These are phyloP conservation scores for Sardinella longiceps DNA, from an alignment of 2,797 vertebrate genomes.

Conservation along the genomic window DNA sequence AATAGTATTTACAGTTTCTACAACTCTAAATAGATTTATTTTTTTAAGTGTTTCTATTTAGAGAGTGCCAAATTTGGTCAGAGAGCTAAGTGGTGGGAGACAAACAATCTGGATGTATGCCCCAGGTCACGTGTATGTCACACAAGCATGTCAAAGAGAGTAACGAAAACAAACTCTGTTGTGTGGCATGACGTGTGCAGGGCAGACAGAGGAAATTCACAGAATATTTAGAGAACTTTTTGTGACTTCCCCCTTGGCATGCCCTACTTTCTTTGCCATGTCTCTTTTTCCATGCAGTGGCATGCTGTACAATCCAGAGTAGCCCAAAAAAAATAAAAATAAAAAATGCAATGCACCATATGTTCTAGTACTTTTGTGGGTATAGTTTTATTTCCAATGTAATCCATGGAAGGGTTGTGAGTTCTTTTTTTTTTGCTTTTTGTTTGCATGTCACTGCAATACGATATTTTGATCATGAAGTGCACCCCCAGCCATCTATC, in stretches of 20 bases:
- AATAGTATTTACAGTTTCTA: background rate
- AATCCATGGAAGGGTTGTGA: background rate
- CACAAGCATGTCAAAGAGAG: background rate
- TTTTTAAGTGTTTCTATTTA: background rate
- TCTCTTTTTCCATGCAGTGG: background rate
- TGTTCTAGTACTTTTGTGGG: background rate
- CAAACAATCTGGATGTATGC: background rate
- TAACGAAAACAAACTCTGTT: background rate
- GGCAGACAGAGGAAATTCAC: slow-evolving; percentile 39
- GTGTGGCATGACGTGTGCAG: slow-evolving; percentile 12
- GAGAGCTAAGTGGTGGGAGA: background rate
- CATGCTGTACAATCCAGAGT: background rate
- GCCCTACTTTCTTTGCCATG: background rate
- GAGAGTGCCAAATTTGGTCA: background rate
- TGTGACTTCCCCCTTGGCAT: background rate
- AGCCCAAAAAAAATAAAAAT: background rate
- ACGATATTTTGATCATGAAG: background rate
- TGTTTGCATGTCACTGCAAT: background rate
- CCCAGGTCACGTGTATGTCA: background rate
- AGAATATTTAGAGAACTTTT: slow-evolving; percentile 33
- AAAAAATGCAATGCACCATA: background rate
- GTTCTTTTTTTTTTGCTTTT: background rate
- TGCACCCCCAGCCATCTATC: background rate
- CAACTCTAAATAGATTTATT: background rate
- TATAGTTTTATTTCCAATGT: background rate